A percentile compares a stretch with the other conserved stretches of the same genome.
phyloP scores from a whole-genome alignment of 2,113 vertebrate species.

The Lepisosteus oculatus region DNA sequence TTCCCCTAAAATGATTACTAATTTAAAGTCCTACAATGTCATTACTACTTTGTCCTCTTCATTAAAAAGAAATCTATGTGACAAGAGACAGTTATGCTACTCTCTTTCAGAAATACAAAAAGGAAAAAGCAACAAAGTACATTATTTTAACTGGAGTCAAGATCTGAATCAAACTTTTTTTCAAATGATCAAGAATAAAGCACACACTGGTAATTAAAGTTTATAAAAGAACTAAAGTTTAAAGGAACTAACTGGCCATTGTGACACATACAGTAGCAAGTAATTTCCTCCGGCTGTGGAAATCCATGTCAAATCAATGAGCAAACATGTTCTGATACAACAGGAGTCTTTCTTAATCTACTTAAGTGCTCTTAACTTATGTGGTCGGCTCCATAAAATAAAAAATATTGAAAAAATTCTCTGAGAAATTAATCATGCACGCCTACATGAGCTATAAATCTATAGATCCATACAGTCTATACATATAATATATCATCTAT shows the following conservation, averaged over 20 bases:
- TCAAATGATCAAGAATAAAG: conserved; percentile 35
- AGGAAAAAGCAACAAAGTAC: conserved; percentile 15
- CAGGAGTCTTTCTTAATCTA: conserved; percentile 11
- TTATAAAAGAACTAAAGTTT: conserved; percentile 25
- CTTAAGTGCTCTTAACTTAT: too few relatives aligned
- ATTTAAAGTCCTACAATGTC: too few relatives aligned
- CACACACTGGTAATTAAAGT: conserved; percentile 27
- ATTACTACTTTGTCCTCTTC: too few relatives aligned
- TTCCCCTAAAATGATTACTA: too few relatives aligned
- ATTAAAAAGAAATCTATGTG: conserved; percentile 16
- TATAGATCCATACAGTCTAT: too few relatives aligned
- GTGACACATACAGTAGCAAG: conserved; percentile 27
- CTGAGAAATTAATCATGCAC: too few relatives aligned
- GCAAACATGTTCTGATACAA: background rate
- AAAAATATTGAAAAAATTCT: too few relatives aligned
- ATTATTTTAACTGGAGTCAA: conserved; percentile 19
- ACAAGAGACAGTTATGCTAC: conserved; percentile 17
- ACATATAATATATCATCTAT: too few relatives aligned
- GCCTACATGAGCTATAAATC: too few relatives aligned
- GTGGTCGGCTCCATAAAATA: too few relatives aligned
- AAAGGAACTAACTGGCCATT: conserved; percentile 31
- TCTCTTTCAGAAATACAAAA: conserved; percentile 16
- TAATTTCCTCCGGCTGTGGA: conserved; percentile 29
- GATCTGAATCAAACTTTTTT: conserved; percentile 2
- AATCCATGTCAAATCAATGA: conserved; percentile 39